Percentiles rank a stretch among this genome's conserved stretches.
Conservation (phyloP, 2,888 invertebrate genomes). For the Clanis bilineata region DNA sequence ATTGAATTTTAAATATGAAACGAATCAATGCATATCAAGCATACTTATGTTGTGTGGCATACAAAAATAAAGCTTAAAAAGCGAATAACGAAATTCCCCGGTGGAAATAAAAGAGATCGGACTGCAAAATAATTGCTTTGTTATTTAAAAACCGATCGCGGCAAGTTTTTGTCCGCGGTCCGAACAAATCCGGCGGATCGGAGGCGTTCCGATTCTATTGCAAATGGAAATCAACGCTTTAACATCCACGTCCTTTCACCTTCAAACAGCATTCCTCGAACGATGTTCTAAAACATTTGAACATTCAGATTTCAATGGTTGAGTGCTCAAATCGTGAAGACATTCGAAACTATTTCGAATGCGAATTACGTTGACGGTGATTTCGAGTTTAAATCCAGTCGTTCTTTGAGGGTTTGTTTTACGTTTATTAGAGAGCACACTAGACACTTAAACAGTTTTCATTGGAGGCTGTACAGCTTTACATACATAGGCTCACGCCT, state of each 20-base stretch:
- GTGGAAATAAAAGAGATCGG: slow-evolving; percentile 20
- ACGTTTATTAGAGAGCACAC: background rate
- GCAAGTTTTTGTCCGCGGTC: slow-evolving; percentile 31
- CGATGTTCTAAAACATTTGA: slow-evolving; percentile 16
- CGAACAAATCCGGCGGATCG: background rate
- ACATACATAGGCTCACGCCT: too few relatives aligned
- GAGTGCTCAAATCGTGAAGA: background rate
- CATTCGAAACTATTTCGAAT: slow-evolving; percentile 4
- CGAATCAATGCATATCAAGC: slow-evolving; percentile 22
- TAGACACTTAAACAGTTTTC: background rate
- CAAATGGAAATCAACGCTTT: slow-evolving; percentile 44
- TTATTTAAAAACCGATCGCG: slow-evolving; percentile 40
- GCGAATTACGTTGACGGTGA: background rate
- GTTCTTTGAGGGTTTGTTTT: background rate
- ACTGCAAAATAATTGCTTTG: slow-evolving; percentile 36
- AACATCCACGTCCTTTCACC: slow-evolving; percentile 55
- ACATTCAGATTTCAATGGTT: background rate
- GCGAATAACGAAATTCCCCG: slow-evolving; percentile 11
- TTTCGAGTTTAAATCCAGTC: background rate
- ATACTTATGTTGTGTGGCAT: slow-evolving; percentile 11
- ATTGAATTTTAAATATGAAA: slow-evolving; percentile 18
- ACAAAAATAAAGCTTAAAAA: slow-evolving; percentile 14
- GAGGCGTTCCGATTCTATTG: slow-evolving; percentile 25
- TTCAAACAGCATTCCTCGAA: slow-evolving; percentile 41
- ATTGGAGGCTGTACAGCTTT: too few relatives aligned